Conservation (phyloP, 2,888 invertebrate species). For the Hemicrepidius hirtus region DNA sequence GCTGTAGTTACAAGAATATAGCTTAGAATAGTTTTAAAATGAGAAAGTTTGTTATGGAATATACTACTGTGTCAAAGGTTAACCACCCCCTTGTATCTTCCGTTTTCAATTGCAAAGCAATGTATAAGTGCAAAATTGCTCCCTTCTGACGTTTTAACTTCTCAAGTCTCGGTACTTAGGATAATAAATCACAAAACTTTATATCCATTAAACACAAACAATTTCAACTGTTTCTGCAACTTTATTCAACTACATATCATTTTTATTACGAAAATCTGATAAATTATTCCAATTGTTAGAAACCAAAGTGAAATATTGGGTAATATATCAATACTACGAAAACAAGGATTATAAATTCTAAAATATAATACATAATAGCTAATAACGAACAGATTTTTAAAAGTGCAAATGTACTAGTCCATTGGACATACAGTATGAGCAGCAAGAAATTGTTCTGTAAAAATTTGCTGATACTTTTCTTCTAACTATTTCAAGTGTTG, state of each 20-base stretch:
- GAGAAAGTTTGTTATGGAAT: too few relatives aligned
- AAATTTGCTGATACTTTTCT: too few relatives aligned
- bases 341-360: not conserved
- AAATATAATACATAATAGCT: too few relatives aligned
- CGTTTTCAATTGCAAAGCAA: conserved; percentile 9
- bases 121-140: conserved; percentile 6
- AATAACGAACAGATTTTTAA: too few relatives aligned
- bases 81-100: not conserved
- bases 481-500: too few relatives aligned
- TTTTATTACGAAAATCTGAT: conserved; percentile 19
- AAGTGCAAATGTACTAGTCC: too few relatives aligned
- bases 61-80: not conserved
- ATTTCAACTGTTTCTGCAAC: conserved; percentile 19
- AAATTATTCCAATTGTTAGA: conserved; percentile 2
- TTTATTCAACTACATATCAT: conserved; percentile 20
- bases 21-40: too few relatives aligned
- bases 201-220: conserved; percentile 37
- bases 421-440: too few relatives aligned
- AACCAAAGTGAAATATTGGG: not conserved
- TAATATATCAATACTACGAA: not conserved
- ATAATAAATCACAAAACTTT: conserved; percentile 28
- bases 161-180: conserved; percentile 4
- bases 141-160: conserved; percentile 30
- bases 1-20: too few relatives aligned
- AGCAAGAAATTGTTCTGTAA: too few relatives aligned